Evolutionary conservation across 1,140 invertebrate species (phyloP).

Genomic region (Drosophila nasuta): DNA sequence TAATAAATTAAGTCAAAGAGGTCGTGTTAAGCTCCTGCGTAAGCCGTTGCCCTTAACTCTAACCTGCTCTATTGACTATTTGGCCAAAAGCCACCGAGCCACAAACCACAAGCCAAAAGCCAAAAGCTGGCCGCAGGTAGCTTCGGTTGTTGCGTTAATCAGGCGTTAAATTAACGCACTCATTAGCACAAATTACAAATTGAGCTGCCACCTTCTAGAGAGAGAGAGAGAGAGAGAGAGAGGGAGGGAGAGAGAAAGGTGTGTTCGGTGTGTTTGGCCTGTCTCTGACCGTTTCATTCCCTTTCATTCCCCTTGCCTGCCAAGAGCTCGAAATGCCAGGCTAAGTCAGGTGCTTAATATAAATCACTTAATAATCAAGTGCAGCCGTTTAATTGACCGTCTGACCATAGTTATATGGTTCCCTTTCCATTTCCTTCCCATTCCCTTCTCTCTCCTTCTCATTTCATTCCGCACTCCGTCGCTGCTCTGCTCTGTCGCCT

Average conservation of each 20-base stretch:
- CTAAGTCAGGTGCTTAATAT: slow-evolving; percentile 76
- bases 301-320: no score
- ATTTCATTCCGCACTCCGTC: not conserved
- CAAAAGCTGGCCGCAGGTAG: slow-evolving; percentile 51
- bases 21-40: slow-evolving; percentile 38
- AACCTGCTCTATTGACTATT: slow-evolving; percentile 35
- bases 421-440: not conserved
- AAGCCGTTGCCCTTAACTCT: not conserved
- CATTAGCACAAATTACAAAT: slow-evolving; percentile 82
- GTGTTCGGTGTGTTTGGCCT: not conserved
- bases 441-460: not conserved
- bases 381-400: slow-evolving; percentile 73
- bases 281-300: not conserved
- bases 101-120: slow-evolving; percentile 13
- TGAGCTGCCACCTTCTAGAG: slow-evolving; percentile 45
- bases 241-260: not conserved
- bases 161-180: slow-evolving; percentile 82
- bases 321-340: not conserved
- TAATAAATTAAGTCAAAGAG: slow-evolving; percentile 55
- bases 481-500: slow-evolving; percentile 31
- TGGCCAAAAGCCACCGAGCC: slow-evolving; percentile 31
- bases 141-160: slow-evolving; percentile 61
- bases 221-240: not conserved
- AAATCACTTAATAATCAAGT: slow-evolving; percentile 82
- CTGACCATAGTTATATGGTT: slow-evolving; percentile 6